Conservation (phyloP, 2,113 vertebrate genomes). For the Cygnus atratus region DNA sequence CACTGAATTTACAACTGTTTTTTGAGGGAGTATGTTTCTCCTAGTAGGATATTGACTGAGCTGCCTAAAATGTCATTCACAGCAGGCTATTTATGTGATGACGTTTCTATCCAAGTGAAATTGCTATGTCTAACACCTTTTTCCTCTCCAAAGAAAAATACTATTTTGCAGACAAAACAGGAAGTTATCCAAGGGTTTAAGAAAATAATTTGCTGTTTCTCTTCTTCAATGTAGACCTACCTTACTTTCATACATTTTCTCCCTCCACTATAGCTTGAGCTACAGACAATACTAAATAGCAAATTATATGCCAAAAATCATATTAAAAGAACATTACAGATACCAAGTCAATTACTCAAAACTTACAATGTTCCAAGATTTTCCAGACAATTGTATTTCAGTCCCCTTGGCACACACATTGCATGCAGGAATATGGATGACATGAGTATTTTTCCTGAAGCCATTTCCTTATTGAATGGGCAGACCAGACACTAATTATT, state of each 20-base stretch:
- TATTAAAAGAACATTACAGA: conserved; percentile 26
- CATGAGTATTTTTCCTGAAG: neutral
- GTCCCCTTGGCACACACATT: neutral
- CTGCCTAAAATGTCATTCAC: neutral
- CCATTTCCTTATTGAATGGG: neutral
- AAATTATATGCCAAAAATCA: neutral
- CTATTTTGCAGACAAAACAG: conserved; percentile 5
- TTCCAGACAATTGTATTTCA: conserved; percentile 20
- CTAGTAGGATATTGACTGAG: conserved; percentile 5
- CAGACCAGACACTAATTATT: neutral
- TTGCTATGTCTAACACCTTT: conserved; percentile 35
- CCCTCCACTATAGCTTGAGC: neutral
- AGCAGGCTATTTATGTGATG: neutral
- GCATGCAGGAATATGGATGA: neutral
- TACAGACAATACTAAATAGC: neutral
- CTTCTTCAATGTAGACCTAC: neutral
- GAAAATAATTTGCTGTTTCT: neutral
- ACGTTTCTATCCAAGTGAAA: conserved; percentile 22
- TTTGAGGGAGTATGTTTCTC: neutral
- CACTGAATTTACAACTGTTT: neutral
- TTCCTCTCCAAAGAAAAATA: conserved; percentile 13
- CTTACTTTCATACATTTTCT: conserved; percentile 7
- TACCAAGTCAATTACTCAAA: conserved; percentile 28
- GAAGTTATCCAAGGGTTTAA: conserved; percentile 8
- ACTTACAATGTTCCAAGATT: neutral